Evolutionary conservation across 2,888 invertebrate species (phyloP), one percentile per base, ranked within the genome.

Genomic region (Melieria crassipennis): DNA sequence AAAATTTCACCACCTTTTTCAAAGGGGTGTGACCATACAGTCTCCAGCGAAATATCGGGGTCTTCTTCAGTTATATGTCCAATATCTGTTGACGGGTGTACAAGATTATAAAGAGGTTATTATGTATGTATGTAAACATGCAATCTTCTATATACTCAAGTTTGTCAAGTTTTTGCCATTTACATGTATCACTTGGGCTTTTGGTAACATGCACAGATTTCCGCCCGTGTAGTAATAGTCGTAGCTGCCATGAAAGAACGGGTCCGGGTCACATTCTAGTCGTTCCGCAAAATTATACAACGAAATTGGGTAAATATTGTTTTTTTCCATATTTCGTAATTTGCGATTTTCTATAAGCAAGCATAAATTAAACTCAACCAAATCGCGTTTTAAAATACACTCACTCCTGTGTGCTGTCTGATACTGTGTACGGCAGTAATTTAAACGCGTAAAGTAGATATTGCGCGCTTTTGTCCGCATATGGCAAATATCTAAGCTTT

Each of bases 161-260:
- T 71, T 75, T 3, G 75, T 75, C 48, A 85, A 63, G 5, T 76
- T 70, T 3, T 73, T 65, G 0, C 85, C 85, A 47, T 72, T 75
- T 0, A 79, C 78, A 73, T 85, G 86, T 62, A 82, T 45, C 0
- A 81, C 60, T n/a, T 73, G 65, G 3, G 46, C 65, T 4, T 77
- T 69, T 4, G 73, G 67, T 61, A 81, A 50, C 1, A 76, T 57
- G 68, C 77, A 77, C 1, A 86, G 73, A 77, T 83, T 86, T 7
- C 86, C 86, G 3, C 84, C 84, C 0, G 85, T 84, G 69, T 82
- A 86, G 58, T 85, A 86, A 72, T 83, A 86, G 71, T 86, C 86
- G 60, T 84, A 85, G 58, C 81, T 81, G 5, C 80, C 79, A 10
- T 78, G 75, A 64, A 86, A 86, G 60, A 77, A 84, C 0, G 79